A percentile compares a stretch with the other conserved stretches of the same genome.
Conservation (phyloP, 2,113 vertebrate genomes). For the Platichthys stellatus region DNA sequence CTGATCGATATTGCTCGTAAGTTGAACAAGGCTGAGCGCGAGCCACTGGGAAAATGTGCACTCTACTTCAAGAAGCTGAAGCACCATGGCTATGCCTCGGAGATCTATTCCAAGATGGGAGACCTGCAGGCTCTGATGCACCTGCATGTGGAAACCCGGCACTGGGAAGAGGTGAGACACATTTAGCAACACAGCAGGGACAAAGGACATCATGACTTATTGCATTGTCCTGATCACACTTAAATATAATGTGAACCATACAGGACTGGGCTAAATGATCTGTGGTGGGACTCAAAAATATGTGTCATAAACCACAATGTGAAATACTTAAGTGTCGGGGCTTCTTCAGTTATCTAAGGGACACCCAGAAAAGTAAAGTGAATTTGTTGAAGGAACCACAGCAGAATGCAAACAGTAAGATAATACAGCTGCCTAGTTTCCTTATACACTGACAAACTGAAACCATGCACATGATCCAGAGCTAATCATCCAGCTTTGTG, state of each 20-base stretch:
- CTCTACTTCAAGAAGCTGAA: slow-evolving; percentile 91
- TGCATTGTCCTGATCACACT: slow-evolving; percentile 29
- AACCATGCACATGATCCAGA: slow-evolving; percentile 44
- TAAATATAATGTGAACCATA: slow-evolving; percentile 47
- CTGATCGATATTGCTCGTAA: slow-evolving; percentile 94
- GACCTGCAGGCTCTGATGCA: slow-evolving; percentile 91
- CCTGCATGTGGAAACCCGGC: slow-evolving; percentile 91
- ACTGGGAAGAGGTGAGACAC: slow-evolving; percentile 92
- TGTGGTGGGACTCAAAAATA: slow-evolving; percentile 10
- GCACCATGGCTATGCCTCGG: slow-evolving; percentile 93
- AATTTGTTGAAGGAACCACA: slow-evolving; percentile 39
- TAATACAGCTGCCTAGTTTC: slow-evolving; percentile 42
- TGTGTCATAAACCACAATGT: slow-evolving; percentile 27
- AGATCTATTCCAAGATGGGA: slow-evolving; percentile 95
- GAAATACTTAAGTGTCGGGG: not conserved
- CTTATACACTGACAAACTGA: slow-evolving; percentile 34
- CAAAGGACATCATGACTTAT: slow-evolving; percentile 56
- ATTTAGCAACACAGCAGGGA: slow-evolving; percentile 34
- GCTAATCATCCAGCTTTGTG: slow-evolving; percentile 58
- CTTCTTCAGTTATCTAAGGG: slow-evolving; percentile 21
- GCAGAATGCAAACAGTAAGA: slow-evolving; percentile 46
- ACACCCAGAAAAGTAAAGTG: slow-evolving; percentile 16
- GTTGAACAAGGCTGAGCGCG: slow-evolving; percentile 95
- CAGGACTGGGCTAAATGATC: slow-evolving; percentile 34
- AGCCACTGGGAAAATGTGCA: slow-evolving; percentile 91